Evolutionary conservation across 2,888 invertebrate genomes (phyloP).

Genomic region (Thelaira solivaga): DNA sequence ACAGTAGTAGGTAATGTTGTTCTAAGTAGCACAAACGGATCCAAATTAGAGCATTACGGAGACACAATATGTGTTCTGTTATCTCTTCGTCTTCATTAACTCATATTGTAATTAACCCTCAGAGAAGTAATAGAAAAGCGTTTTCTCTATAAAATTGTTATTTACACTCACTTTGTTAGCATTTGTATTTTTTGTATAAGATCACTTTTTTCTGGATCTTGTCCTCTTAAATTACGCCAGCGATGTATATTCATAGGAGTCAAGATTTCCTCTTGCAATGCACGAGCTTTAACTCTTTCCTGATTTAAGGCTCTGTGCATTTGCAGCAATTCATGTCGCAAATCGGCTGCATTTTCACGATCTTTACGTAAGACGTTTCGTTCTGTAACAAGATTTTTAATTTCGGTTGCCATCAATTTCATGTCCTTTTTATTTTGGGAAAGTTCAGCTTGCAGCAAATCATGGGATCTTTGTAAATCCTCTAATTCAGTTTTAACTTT

Average conservation of each 20-base stretch:
- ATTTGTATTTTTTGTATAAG: slow-evolving; percentile 89
- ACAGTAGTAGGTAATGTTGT: no score
- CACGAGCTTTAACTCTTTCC: slow-evolving; percentile 89
- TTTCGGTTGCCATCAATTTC: slow-evolving; percentile 88
- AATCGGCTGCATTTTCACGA: slow-evolving; percentile 88
- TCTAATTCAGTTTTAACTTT: slow-evolving; percentile 88
- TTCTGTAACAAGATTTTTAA: slow-evolving; percentile 86
- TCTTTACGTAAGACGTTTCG: slow-evolving; percentile 84
- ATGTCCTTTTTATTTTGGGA: slow-evolving; percentile 90
- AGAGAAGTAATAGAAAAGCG: no score
- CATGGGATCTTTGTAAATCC: slow-evolving; percentile 86
- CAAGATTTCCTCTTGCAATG: slow-evolving; percentile 92
- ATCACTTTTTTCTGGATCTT: slow-evolving; percentile 89
- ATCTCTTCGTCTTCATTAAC: no score
- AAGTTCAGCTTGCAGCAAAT: slow-evolving; percentile 85
- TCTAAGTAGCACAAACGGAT: no score
- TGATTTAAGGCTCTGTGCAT: slow-evolving; percentile 89
- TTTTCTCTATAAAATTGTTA: no score
- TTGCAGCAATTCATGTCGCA: slow-evolving; percentile 84
- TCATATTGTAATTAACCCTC: no score
- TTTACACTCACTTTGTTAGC: slow-evolving; percentile 84
- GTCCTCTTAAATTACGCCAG: slow-evolving; percentile 93
- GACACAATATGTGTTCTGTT: no score
- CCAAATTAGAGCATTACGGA: no score
- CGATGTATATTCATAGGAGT: slow-evolving; percentile 94